Evolutionary conservation across 2,113 vertebrate genomes (phyloP).

Genomic region (Phylloscopus trochiloides): DNA sequence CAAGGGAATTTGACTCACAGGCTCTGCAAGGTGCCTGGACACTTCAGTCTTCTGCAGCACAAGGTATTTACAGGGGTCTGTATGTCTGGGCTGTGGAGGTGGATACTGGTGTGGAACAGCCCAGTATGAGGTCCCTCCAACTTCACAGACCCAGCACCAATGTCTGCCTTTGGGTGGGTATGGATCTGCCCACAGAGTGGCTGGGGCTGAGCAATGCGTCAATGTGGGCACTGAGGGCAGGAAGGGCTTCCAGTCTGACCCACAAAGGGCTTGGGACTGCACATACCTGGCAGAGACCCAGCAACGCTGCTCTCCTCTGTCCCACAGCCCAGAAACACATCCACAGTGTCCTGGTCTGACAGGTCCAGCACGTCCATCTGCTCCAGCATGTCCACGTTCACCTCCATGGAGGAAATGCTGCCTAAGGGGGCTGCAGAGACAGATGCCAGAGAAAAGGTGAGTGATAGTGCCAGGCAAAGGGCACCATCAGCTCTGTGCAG

Average conservation of each 20-base stretch:
- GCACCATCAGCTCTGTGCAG: not conserved
- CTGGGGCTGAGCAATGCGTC: not conserved
- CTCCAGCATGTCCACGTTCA: conserved; percentile 93
- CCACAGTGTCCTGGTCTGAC: conserved; percentile 88
- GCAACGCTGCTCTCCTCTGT: conserved; percentile 73
- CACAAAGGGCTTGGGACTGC: not conserved
- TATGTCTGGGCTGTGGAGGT: not conserved
- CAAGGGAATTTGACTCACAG: not conserved
- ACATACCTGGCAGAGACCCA: conserved; percentile 76
- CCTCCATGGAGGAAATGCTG: conserved; percentile 97
- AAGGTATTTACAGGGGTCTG: not conserved
- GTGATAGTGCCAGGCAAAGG: not conserved
- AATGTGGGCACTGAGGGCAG: not conserved
- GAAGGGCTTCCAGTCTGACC: not conserved
- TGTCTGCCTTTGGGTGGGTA: not conserved
- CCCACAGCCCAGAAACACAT: conserved; percentile 89
- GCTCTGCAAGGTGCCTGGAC: not conserved
- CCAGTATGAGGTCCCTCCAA: not conserved
- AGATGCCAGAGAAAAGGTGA: not conserved
- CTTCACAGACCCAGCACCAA: not conserved
- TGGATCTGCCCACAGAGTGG: not conserved
- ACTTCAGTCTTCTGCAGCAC: not conserved
- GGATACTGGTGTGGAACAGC: not conserved
- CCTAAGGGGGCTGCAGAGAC: conserved; percentile 85
- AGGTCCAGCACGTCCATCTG: conserved; percentile 91